Percentiles rank a stretch among this genome's conserved stretches.
phyloP scores from a whole-genome alignment of 1,140 invertebrate genomes.

The Sarcophaga peregrina region DNA sequence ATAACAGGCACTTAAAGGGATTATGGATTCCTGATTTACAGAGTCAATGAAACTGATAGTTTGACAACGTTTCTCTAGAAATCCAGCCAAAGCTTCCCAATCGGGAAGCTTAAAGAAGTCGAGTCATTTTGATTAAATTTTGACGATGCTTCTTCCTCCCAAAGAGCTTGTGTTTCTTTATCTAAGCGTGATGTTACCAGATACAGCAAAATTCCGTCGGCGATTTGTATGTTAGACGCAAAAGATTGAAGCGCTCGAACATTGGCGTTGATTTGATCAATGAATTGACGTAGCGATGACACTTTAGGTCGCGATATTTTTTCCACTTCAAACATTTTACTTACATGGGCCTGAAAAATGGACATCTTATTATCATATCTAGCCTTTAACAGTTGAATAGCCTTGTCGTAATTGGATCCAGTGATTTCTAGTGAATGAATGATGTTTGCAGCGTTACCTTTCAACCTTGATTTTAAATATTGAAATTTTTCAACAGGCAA shows the following conservation, averaged over 20 bases:
- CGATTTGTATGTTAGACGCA: slow-evolving; percentile 8
- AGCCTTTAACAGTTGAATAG: slow-evolving; percentile 23
- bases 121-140: not conserved
- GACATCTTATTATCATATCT: slow-evolving; percentile 29
- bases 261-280: slow-evolving; percentile 31
- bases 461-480: slow-evolving; percentile 15
- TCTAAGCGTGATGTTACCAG: slow-evolving; percentile 12
- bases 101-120: not conserved
- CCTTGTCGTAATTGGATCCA: slow-evolving; percentile 13
- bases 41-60: not conserved
- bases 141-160: no score
- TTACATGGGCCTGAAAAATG: slow-evolving; percentile 39
- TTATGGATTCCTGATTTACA: no score
- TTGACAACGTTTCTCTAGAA: not conserved
- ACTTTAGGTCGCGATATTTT: not conserved
- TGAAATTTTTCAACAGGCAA: slow-evolving; percentile 19
- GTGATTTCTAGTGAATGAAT: slow-evolving; percentile 25
- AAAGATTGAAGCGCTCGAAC: slow-evolving; percentile 14
- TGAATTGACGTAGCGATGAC: not conserved
- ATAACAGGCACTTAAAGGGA: no score
- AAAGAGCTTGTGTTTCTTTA: not conserved
- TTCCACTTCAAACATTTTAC: not conserved
- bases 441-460: slow-evolving; percentile 11
- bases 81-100: not conserved
- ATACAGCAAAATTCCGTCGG: slow-evolving; percentile 22